Evolutionary conservation across 1,140 invertebrate species (phyloP).

Genomic region (Drosophila parabipectinata): DNA sequence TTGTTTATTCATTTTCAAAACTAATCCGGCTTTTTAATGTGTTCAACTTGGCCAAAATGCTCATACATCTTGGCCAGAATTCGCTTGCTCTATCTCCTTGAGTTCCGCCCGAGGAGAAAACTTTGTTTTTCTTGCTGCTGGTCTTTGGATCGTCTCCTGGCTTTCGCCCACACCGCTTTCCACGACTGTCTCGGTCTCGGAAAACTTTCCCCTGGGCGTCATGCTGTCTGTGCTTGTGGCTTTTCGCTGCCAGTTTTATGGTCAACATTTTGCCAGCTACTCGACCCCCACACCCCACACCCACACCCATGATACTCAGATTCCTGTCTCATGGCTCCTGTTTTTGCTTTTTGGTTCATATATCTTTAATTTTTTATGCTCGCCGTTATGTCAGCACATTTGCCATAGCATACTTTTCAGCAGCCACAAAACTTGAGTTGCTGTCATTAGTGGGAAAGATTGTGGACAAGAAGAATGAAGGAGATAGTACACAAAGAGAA

Average conservation of each 20-base stretch:
- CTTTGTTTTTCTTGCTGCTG: conserved; percentile 41
- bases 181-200: conserved; percentile 35
- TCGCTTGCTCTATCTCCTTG: neutral
- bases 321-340: neutral
- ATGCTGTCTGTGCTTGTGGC: conserved; percentile 64
- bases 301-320: neutral
- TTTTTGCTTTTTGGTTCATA: conserved; percentile 54
- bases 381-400: conserved; percentile 68
- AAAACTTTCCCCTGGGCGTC: conserved; percentile 68
- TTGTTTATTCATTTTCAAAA: conserved; percentile 56
- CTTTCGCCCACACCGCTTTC: conserved; percentile 43
- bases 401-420: conserved; percentile 72
- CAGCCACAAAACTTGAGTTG: conserved; percentile 33
- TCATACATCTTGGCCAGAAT: conserved; percentile 12
- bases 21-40: conserved; percentile 69
- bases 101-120: conserved; percentile 28
- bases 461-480: conserved; percentile 7
- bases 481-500: conserved; percentile 6
- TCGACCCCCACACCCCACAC: neutral
- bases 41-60: conserved; percentile 44
- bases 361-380: conserved; percentile 76
- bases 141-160: conserved; percentile 15
- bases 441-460: conserved; percentile 70
- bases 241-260: conserved; percentile 55
- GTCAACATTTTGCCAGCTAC: conserved; percentile 34